A percentile compares a stretch with the other conserved stretches of the same genome.
Evolutionary conservation across 2,888 invertebrate species (phyloP).

Genomic region (Parochlus steinenii): DNA sequence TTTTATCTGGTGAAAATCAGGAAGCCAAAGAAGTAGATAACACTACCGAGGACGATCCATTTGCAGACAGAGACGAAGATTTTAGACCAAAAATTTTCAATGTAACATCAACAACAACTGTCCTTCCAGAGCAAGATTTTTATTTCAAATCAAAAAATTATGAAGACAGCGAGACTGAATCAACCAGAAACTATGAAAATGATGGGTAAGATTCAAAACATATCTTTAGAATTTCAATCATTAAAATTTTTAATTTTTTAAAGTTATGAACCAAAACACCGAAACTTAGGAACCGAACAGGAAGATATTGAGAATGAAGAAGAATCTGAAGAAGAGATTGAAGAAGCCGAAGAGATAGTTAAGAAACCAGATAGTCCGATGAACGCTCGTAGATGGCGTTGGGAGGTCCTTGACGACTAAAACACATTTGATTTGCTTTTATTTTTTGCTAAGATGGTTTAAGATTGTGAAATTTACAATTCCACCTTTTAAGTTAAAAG

Average conservation of each 20-base stretch:
- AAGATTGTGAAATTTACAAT: background rate
- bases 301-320: slow-evolving; percentile 18
- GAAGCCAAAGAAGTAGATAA: slow-evolving; percentile 8
- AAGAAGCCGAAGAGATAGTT: slow-evolving; percentile 14
- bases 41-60: slow-evolving; percentile 5
- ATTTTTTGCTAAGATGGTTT: background rate
- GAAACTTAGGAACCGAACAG: slow-evolving; percentile 11
- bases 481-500: too few species aligned
- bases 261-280: background rate
- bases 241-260: background rate
- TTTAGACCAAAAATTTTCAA: slow-evolving; percentile 1
- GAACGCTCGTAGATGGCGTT: slow-evolving; percentile 8
- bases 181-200: slow-evolving; percentile 21
- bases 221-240: slow-evolving; percentile 1
- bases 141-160: too few species aligned
- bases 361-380: slow-evolving; percentile 11
- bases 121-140: too few species aligned
- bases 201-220: slow-evolving; percentile 25
- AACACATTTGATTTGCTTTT: background rate
- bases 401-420: slow-evolving; percentile 11
- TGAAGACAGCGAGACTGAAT: background rate
- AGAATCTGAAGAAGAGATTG: slow-evolving; percentile 28
- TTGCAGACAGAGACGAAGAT: slow-evolving; percentile 11
- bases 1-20: slow-evolving; percentile 12
- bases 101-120: background rate